Base-by-base conservation (phyloP, 2,888 invertebrate genomes). In the Drosophila koepferae region DNA sequence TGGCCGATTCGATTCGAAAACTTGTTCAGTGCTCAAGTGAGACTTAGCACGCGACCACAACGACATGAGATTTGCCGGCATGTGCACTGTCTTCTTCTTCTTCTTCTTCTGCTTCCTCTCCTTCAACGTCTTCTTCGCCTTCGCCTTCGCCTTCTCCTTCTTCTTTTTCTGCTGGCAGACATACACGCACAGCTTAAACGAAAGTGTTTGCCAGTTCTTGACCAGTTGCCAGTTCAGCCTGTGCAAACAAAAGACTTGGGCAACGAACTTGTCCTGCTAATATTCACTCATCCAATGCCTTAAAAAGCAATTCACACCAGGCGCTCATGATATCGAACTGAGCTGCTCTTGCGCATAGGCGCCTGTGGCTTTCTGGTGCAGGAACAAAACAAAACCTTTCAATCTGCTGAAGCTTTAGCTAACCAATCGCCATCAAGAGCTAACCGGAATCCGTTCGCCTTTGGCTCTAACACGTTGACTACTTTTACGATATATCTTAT, bases 301-400 rank as follows among this genome's bases (percentile, higher is more conserved):
- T 86, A 88, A 90, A 86, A 88, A 90, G 86, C 81, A 77, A 88
- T 81, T 72, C 69, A 34, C 46, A 77, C 77, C 89, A 86, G 86
- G 90, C 86, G 89, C 81, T 20, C 89, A 88, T 78, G 73, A 86
- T 41, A 68, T 58, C 18, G 34, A 71, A 43, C 43, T 48, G 55
- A 28, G 28, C 20, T 48, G 43, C 8, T n/a, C 28, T 59, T 28
- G 28, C 51, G 23, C 62, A 46, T 63, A 70, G 69, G 49, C 82
- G 82, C 69, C 75, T 73, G 62, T 65, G 71, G 56, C 44, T 48
- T 8, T 20, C 36, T 38, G 38, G 3, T 38, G 46, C 74, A 78
- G 66, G 73, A 84, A 68, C 71, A 73, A 16, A 16, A 14, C 63
- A 65, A 66, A 31, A 59, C 23, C 54, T 59, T 38, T 8, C 18